Evolutionary conservation across 2,888 invertebrate species (phyloP), one percentile per base, ranked within the genome.

Genomic region (Yponomeuta sedellus): DNA sequence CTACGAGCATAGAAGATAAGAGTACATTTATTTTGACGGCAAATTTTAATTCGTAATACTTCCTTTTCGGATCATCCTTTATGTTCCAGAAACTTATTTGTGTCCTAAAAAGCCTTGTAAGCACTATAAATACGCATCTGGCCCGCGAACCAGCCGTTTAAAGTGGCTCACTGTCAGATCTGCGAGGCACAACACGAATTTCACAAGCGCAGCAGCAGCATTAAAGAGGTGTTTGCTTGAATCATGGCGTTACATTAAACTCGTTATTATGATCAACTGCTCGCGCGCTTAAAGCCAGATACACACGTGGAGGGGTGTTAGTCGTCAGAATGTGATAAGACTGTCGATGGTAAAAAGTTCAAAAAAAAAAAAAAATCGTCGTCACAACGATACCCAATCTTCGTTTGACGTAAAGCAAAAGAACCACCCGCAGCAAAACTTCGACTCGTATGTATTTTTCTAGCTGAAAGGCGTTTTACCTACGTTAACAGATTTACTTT

Each of bases 121-220:
- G 12, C n/a, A 68, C 68, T 70, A 70, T 70, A 64, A 67, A 67
- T 68, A 68, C 58, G 44, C n/a, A n/a, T 57, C 66, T 58, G 65
- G 68, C 65, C 67, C 62, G 28, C 22, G 65, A 64, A 62, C 59
- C 66, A 68, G 64, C 69, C 68, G 68, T 71, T 71, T 74, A 70
- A 76, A 73, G 71, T 72, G 71, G 73, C 69, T 76, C 76, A 77
- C 73, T 76, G 79, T 77, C 74, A 77, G 76, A 74, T 70, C 68
- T 71, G 66, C 59, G 66, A 67, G 67, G 61, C 67, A 68, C 68
- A 73, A 73, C 76, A 76, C 74, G 72, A 78, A 74, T 78, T 77
- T 76, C 71, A 73, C 73, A 75, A 77, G 71, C 74, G 62, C 56
- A 56, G 56, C 56, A 44, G 71, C 72, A 71, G 70, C 70, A 71